These are phyloP conservation scores for Herpailurus yagouaroundi DNA, from an alignment of 2,113 vertebrate genomes.

Conservation along the genomic window DNA sequence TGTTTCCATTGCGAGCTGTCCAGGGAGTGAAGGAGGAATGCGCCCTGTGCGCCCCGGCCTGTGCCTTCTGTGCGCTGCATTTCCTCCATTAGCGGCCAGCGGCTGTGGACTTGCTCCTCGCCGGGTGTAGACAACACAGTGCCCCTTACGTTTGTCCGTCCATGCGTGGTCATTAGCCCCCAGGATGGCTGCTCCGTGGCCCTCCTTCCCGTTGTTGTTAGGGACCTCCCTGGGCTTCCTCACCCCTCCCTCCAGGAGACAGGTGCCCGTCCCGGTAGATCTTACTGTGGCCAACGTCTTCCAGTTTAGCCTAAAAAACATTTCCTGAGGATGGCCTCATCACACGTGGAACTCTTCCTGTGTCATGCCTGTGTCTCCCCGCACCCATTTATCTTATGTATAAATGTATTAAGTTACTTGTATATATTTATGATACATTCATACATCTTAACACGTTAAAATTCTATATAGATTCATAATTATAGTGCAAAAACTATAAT, in stretches of 20 bases:
- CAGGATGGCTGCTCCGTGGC: background rate
- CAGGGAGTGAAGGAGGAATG: background rate
- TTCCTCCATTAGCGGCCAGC: background rate
- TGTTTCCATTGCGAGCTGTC: too few species aligned
- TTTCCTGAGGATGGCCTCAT: background rate
- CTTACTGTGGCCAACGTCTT: background rate
- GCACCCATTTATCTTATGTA: background rate
- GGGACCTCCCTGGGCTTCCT: background rate
- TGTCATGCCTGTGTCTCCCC: too few species aligned
- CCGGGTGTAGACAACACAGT: background rate
- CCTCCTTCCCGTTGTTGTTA: background rate
- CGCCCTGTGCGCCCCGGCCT: background rate
- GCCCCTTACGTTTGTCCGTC: too few species aligned
- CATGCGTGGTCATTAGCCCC: background rate
- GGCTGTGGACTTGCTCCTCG: background rate
- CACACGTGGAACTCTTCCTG: background rate
- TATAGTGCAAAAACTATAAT: background rate
- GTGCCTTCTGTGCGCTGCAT: rapidly evolving
- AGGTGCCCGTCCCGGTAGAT: background rate
- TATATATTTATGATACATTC: background rate
- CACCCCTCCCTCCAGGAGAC: background rate
- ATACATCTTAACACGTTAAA: background rate
- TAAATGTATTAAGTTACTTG: background rate
- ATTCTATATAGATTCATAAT: background rate
- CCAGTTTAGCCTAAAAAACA: background rate